Evolutionary conservation across 2,113 vertebrate genomes (phyloP), one percentile per base, ranked within the genome.

Genomic region (Cyprinodon tularosa): DNA sequence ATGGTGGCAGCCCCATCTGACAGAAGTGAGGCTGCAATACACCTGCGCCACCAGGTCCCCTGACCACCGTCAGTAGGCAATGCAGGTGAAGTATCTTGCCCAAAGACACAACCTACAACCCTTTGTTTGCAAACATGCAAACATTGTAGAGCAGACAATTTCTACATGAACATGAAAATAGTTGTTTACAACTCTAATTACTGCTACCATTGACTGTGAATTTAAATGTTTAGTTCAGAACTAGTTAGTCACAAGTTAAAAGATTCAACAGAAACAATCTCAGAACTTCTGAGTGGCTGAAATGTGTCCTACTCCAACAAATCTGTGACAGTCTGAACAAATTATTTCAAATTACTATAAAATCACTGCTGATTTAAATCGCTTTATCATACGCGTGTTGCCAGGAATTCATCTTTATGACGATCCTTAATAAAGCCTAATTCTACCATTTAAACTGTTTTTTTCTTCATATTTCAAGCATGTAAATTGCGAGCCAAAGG

Each of bases 381-480:
- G 0, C 3, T 57, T 57, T 6, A n/a, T n/a, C 17, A n/a, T 57
- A 57, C 17, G 20, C 9, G 6, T 57, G 50, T 57, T 57, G 50
- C 5, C 4, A 53, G 3, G 15, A 15, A 53, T 53, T 53, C 3
- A 53, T 20, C 8, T 6, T 20, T 53, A 9, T 42, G 42, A 42
- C 9, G 42, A 20, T n/a, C n/a, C 11, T 66, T 66, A 1, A 22
- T 65, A 10, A 1, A 50, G 63, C 17, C 15, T 65, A 11, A 29
- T 65, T 36, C 81, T 50, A 84, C 79, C 60, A 45, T 67, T 48
- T 64, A 76, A 76, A 74, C 66, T 76, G 4, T 53, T 10, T 67
- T 77, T 78, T 74, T 59, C 60, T 71, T 76, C 47, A 63, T 78
- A 79, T 77, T 59, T 64, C 72, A 66, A 85, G 68, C 82, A 72